Conservation (phyloP, 2,113 vertebrate species). For the Dasyurus viverrinus region DNA sequence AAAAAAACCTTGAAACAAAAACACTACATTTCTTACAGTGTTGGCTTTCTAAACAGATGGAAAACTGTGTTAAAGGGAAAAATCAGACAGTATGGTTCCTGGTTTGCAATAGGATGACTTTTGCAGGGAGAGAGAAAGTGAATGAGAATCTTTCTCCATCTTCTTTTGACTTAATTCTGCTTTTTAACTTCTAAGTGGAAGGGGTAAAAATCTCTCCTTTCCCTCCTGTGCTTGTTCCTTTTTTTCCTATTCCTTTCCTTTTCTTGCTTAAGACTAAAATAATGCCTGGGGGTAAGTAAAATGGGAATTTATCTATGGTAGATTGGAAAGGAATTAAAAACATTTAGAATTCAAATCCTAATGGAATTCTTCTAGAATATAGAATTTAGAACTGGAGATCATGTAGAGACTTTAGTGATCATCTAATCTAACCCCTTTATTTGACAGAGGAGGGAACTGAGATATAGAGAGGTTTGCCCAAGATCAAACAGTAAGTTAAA, state of each 20-base stretch:
- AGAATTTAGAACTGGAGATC: background rate
- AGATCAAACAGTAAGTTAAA: background rate
- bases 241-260: background rate
- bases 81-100: background rate
- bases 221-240: background rate
- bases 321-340: background rate
- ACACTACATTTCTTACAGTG: background rate
- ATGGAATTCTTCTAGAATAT: background rate
- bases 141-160: background rate
- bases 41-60: background rate
- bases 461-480: background rate
- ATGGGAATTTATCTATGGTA: background rate
- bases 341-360: background rate
- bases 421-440: background rate
- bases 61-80: background rate
- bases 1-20: no score
- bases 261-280: background rate
- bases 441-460: slow-evolving; percentile 13
- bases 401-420: background rate
- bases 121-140: background rate
- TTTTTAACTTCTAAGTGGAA: background rate
- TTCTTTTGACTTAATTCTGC: background rate
- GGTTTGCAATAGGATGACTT: background rate
- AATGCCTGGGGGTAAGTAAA: background rate
- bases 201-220: background rate